Evolutionary conservation across 1,140 invertebrate species (phyloP).

Genomic region (Drosophila parvula): DNA sequence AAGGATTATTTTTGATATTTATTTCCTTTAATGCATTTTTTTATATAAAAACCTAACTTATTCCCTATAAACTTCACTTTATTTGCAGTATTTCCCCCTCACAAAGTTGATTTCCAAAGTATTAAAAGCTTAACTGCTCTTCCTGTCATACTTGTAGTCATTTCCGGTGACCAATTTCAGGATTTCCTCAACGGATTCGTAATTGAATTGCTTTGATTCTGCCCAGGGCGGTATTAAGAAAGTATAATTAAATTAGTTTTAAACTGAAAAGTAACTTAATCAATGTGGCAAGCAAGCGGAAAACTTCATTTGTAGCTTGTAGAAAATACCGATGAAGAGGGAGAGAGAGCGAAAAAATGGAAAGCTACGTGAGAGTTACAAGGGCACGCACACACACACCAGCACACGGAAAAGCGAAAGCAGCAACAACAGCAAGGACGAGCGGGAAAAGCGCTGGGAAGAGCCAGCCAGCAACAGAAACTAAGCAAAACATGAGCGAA

Average conservation of each 20-base stretch:
- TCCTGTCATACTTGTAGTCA: not conserved
- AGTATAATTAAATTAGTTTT: constrained; percentile 60
- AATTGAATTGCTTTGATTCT: constrained; percentile 47
- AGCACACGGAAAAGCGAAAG: constrained; percentile 59
- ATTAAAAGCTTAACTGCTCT: not conserved
- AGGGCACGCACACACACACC: constrained; percentile 51
- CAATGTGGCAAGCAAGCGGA: constrained; percentile 52
- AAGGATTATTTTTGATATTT: too few relatives aligned
- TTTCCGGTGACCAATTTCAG: constrained; percentile 14
- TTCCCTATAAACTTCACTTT: not conserved
- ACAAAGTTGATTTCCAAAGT: not conserved
- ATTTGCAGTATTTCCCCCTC: fast-evolving
- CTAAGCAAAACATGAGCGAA: constrained; percentile 49
- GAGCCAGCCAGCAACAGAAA: constrained; percentile 32
- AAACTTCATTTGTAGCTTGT: constrained; percentile 65
- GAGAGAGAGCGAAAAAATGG: constrained; percentile 12
- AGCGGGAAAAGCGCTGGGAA: constrained; percentile 26
- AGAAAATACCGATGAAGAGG: constrained; percentile 7
- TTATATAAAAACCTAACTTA: too few relatives aligned
- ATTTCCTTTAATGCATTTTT: too few relatives aligned
- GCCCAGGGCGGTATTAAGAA: constrained; percentile 17
- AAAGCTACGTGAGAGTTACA: constrained; percentile 60
- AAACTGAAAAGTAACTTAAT: constrained; percentile 60
- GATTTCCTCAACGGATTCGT: not conserved
- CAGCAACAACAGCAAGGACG: constrained; percentile 26